A percentile compares a stretch with the other conserved stretches of the same genome.
These are phyloP conservation scores for Protaetia brevitarsis DNA, from an alignment of 1,140 invertebrate species.

Conservation along the genomic window DNA sequence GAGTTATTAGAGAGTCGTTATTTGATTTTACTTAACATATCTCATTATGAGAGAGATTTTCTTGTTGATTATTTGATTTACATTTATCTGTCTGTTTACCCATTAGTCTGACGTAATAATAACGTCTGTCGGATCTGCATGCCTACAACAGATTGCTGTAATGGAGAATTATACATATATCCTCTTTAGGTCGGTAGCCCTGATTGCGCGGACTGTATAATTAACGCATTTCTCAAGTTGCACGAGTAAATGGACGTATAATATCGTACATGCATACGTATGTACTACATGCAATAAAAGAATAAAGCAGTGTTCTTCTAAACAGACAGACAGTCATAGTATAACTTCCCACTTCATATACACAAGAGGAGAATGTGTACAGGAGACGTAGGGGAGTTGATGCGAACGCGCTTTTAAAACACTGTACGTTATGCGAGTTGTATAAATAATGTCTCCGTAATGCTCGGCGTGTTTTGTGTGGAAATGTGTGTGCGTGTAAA, in stretches of 20 bases:
- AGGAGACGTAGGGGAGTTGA: neutral
- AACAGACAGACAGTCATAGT: neutral
- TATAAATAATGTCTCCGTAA: conserved; percentile 16
- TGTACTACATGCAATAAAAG: too few species aligned
- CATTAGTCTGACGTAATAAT: too few species aligned
- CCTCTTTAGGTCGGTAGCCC: too few species aligned
- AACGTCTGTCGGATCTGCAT: too few species aligned
- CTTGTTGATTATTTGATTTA: too few species aligned
- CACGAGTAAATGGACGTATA: neutral
- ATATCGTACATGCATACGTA: neutral
- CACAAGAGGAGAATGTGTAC: neutral
- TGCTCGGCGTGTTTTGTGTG: neutral
- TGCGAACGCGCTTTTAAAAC: conserved; percentile 19
- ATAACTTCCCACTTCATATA: conserved; percentile 15
- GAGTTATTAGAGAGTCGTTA: too few species aligned
- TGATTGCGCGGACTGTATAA: neutral
- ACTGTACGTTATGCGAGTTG: neutral
- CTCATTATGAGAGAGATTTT: too few species aligned
- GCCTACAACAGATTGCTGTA: too few species aligned
- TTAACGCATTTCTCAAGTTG: neutral
- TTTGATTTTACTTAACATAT: too few species aligned
- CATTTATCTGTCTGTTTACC: too few species aligned
- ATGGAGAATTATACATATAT: too few species aligned
- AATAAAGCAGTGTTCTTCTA: neutral
- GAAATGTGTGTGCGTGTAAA: neutral